Evolutionary conservation across 2,797 vertebrate genomes (phyloP), one percentile per base, ranked within the genome.

Genomic region (Rhinella marina): DNA sequence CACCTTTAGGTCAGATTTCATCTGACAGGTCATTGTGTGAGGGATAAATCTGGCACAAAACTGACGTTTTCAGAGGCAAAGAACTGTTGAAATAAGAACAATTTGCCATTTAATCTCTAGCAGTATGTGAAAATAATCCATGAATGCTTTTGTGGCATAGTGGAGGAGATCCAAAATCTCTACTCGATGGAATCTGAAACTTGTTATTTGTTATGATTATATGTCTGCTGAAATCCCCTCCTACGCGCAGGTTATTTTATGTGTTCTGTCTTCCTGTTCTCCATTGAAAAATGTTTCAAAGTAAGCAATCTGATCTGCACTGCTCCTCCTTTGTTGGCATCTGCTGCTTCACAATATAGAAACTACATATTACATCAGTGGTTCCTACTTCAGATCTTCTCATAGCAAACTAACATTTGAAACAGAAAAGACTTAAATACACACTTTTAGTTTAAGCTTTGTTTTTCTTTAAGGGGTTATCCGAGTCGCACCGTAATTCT

Each of bases 141-240:
- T 86, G 84, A 89, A 89, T 86, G 88, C 84, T 61, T 82, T 89
- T 89, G 88, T 82, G 88, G 88, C 84, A 86, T 61, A 72, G 16
- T 78, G 88, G 84, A 88, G 62, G 61, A 57, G 57, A 61, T 89
- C 80, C 85, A 86, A 89, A 83, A 54, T 86, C 64, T 86, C 54
- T 57, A 72, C 23, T 56, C 54, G 62, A 82, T 86, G 85, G 72
- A 89, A 89, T 86, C 62, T 83, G 79, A 86, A 83, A 86, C 88
- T 86, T 85, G 83, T 78, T 86, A 82, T 89, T 89, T 86, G 88
- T 89, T 86, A 86, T 86, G 80, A 86, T 89, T 89, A 82, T 89
- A 89, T 64, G 84, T 86, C 81, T 83, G 66, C 85, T 73, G 62
- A 80, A 84, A 86, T 86, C 75, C 27, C 81, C 85, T 89, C 81